Conservation (phyloP, 2,888 invertebrate species). For the Ornithoptera alexandrae region DNA sequence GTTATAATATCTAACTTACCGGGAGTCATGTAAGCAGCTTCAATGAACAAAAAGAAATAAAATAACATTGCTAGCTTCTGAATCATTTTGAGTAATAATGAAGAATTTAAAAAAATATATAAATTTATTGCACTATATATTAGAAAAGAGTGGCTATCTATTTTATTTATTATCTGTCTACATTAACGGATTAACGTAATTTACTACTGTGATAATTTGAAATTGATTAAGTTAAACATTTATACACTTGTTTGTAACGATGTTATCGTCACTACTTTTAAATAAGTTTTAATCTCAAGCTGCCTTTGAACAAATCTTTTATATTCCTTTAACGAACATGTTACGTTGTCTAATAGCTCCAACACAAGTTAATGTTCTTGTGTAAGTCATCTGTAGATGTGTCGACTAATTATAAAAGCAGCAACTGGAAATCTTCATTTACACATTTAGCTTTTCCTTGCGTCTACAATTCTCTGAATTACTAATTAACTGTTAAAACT, state of each 20-base stretch:
- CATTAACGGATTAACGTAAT: background rate
- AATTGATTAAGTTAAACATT: background rate
- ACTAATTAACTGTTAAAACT: too few relatives aligned
- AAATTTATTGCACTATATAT: background rate
- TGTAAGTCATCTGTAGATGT: background rate
- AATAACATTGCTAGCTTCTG: background rate
- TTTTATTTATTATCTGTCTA: constrained; percentile 3
- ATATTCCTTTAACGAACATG: background rate
- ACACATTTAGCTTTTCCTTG: too few relatives aligned
- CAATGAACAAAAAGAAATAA: background rate
- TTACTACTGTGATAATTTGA: background rate
- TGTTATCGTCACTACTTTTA: background rate
- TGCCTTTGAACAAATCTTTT: background rate
- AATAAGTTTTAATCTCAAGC: background rate
- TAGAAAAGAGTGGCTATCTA: background rate
- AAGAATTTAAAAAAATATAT: background rate
- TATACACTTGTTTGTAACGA: background rate
- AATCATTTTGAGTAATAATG: constrained; percentile 3
- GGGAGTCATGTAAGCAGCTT: background rate
- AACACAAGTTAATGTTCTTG: too few relatives aligned
- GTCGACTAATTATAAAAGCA: background rate
- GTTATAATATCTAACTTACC: background rate
- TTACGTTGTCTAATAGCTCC: too few relatives aligned
- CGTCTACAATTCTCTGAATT: too few relatives aligned
- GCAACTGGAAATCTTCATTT: too few relatives aligned